These are phyloP conservation scores for Ischnura elegans DNA, from an alignment of 2,888 invertebrate species.

Conservation along the genomic window DNA sequence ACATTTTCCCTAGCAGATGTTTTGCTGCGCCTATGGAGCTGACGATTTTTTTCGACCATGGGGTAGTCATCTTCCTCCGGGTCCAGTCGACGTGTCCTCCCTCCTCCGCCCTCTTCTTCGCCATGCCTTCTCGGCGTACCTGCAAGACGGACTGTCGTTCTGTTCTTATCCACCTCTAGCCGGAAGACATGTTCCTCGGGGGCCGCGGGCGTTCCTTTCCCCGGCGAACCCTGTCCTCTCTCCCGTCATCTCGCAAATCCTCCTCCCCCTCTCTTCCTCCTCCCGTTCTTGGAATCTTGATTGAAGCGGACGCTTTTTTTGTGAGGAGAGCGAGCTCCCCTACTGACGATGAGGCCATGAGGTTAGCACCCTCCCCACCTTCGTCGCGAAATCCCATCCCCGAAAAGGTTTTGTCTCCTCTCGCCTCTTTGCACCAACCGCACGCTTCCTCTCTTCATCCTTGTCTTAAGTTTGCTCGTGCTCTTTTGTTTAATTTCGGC, in stretches of 20 bases:
- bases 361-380: constrained; percentile 37
- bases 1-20: no score
- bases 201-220: background rate
- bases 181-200: background rate
- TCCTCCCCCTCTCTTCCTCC: background rate
- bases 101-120: background rate
- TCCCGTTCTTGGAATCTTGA: background rate
- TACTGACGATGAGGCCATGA: no score
- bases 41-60: background rate
- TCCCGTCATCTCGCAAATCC: background rate
- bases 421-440: background rate
- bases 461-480: background rate
- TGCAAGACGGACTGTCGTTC: no score
- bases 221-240: background rate
- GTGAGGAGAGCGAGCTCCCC: background rate
- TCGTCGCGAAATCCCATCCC: background rate
- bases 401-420: background rate
- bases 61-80: background rate
- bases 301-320: constrained; percentile 25
- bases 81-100: background rate
- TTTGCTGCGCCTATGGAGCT: background rate
- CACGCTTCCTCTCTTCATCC: background rate
- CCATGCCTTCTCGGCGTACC: background rate
- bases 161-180: background rate
- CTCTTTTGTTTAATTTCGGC: background rate